These are phyloP conservation scores for Chaitophorus viminalis DNA, from an alignment of 2,888 invertebrate genomes.

Conservation along the genomic window DNA sequence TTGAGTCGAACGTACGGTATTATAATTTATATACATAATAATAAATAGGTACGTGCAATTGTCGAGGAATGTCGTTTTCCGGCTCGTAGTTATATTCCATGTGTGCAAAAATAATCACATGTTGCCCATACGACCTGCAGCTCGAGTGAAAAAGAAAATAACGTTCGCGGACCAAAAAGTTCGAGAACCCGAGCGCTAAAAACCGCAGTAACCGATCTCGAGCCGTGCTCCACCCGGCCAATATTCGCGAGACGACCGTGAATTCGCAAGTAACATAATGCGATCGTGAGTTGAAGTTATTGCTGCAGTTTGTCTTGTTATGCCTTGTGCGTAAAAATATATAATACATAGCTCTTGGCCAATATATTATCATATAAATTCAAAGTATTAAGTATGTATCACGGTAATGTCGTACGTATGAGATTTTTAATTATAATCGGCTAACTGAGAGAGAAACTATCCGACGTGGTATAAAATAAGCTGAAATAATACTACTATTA, in stretches of 20 bases:
- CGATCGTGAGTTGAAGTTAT: neutral
- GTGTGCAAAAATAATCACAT: neutral
- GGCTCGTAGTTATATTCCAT: neutral
- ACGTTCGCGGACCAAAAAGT: neutral
- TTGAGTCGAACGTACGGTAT: too few relatives aligned
- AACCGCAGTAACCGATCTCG: neutral
- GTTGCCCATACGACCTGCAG: neutral
- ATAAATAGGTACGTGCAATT: neutral
- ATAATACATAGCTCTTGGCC: too few relatives aligned
- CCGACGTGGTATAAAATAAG: too few relatives aligned
- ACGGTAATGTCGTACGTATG: too few relatives aligned
- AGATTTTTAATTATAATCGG: too few relatives aligned
- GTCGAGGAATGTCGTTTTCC: conserved; percentile 6
- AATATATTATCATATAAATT: too few relatives aligned
- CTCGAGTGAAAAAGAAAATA: neutral
- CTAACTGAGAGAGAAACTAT: too few relatives aligned
- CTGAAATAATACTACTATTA: too few relatives aligned
- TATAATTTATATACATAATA: too few relatives aligned
- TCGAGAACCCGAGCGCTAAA: neutral
- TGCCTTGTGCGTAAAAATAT: too few relatives aligned
- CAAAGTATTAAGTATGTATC: too few relatives aligned
- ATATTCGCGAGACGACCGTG: neutral
- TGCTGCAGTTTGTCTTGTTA: too few relatives aligned
- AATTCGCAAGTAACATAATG: neutral
- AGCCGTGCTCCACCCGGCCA: neutral